Evolutionary conservation across 2,113 vertebrate genomes (phyloP).

Genomic region (Australoheros scitulus): DNA sequence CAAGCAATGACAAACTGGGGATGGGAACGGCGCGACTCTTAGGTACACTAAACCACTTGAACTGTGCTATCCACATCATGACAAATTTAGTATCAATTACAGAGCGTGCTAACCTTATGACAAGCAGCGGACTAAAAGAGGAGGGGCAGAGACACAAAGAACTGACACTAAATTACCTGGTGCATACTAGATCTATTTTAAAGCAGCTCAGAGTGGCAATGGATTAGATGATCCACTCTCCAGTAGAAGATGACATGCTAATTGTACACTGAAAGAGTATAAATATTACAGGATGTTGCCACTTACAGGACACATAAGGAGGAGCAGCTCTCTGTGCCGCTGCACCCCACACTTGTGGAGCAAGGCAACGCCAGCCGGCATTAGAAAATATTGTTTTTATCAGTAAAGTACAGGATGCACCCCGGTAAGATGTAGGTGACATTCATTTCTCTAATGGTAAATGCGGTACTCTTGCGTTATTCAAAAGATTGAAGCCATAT

Average conservation of each 20-base stretch:
- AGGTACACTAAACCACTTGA: slow-evolving; percentile 68
- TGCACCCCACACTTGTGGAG: background rate
- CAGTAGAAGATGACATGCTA: slow-evolving; percentile 53
- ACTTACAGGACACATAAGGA: slow-evolving; percentile 1
- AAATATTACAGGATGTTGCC: slow-evolving; percentile 58
- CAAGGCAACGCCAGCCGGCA: slow-evolving; percentile 2
- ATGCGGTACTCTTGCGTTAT: slow-evolving; percentile 68
- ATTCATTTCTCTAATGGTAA: slow-evolving; percentile 80
- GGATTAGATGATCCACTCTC: slow-evolving; percentile 64
- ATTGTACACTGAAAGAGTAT: slow-evolving; percentile 63
- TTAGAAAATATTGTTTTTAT: slow-evolving; percentile 54
- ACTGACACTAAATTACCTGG: slow-evolving; percentile 71
- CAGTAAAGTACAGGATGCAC: slow-evolving; percentile 54
- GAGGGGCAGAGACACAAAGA: slow-evolving; percentile 61
- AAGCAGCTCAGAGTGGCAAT: slow-evolving; percentile 58
- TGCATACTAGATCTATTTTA: slow-evolving; percentile 68
- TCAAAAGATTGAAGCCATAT: slow-evolving; percentile 73
- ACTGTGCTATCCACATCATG: slow-evolving; percentile 70
- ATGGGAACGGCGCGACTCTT: slow-evolving; percentile 53
- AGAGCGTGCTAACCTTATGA: slow-evolving; percentile 72
- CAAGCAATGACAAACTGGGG: slow-evolving; percentile 60
- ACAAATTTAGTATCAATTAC: slow-evolving; percentile 79
- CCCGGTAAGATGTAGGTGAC: slow-evolving; percentile 64
- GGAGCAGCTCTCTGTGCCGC: background rate
- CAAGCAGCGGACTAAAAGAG: slow-evolving; percentile 60